These are phyloP conservation scores for Ladona fulva DNA, from an alignment of 1,140 invertebrate species.

Conservation along the genomic window DNA sequence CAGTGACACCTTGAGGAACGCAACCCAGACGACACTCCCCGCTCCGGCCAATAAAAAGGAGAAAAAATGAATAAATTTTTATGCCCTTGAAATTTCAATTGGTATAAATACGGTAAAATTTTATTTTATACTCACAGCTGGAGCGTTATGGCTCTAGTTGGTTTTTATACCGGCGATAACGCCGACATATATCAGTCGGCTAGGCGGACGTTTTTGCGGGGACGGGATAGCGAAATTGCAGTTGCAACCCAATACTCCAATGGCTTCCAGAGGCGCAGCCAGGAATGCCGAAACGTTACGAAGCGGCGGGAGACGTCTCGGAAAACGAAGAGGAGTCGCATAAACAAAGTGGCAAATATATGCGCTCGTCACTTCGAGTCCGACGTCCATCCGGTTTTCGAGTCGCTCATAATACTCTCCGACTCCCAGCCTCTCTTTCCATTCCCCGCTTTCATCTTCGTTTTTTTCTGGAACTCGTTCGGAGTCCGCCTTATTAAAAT, in stretches of 20 bases:
- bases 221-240: not conserved
- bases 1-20: not conserved
- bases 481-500: too few species aligned
- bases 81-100: conserved; percentile 1
- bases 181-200: not conserved
- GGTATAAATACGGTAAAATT: not conserved
- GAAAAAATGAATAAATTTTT: not conserved
- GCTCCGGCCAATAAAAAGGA: not conserved
- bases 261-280: not conserved
- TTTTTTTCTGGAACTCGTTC: too few species aligned
- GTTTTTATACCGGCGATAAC: not conserved
- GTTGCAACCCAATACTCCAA: not conserved
- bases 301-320: too few species aligned
- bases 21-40: not conserved
- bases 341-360: too few species aligned
- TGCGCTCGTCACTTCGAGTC: too few species aligned
- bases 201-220: not conserved
- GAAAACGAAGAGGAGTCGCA: too few species aligned
- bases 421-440: too few species aligned
- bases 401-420: too few species aligned
- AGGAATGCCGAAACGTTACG: too few species aligned
- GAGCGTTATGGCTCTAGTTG: not conserved
- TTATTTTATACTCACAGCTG: not conserved
- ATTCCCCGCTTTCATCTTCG: too few species aligned
- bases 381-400: too few species aligned